A percentile compares a stretch with the other conserved stretches of the same genome.
Conservation (phyloP, 1,140 invertebrate species). For the Trissolcus basalis region DNA sequence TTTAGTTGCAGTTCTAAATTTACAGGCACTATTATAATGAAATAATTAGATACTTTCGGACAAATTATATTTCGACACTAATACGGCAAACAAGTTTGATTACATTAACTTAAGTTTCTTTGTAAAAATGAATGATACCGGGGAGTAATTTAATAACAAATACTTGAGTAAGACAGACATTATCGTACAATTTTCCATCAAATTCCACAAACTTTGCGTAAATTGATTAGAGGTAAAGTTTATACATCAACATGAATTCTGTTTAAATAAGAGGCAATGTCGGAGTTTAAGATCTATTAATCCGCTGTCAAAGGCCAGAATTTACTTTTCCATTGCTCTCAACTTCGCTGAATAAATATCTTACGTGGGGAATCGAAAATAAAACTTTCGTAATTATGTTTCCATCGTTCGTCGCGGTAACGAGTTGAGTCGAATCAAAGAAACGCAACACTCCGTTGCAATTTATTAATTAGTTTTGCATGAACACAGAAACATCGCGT, state of each 20-base stretch:
- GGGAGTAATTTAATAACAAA: not conserved
- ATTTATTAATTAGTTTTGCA: constrained; percentile 60
- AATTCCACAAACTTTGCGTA: constrained; percentile 20
- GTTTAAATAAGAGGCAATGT: constrained; percentile 44
- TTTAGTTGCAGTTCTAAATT: no score
- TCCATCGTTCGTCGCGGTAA: constrained; percentile 7
- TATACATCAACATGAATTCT: constrained; percentile 33
- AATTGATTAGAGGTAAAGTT: constrained; percentile 50
- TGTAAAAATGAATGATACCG: no score
- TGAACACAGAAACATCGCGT: not conserved
- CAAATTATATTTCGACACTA: no score
- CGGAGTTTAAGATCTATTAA: constrained; percentile 47
- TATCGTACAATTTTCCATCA: constrained; percentile 19
- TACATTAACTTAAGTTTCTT: no score
- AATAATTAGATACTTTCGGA: no score
- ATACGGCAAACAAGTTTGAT: no score
- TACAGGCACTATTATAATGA: no score
- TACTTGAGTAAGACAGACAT: constrained; percentile 12
- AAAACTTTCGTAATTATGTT: constrained; percentile 48
- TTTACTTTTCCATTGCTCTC: constrained; percentile 49
- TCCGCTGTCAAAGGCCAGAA: constrained; percentile 40
- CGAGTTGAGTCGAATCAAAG: constrained; percentile 1
- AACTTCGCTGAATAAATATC: constrained; percentile 45
- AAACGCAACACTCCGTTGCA: constrained; percentile 1
- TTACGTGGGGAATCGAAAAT: constrained; percentile 35